A percentile compares a stretch with the other conserved stretches of the same genome.
These are phyloP conservation scores for Solenodon paradoxus DNA, from an alignment of 2,113 vertebrate species.

Conservation along the genomic window DNA sequence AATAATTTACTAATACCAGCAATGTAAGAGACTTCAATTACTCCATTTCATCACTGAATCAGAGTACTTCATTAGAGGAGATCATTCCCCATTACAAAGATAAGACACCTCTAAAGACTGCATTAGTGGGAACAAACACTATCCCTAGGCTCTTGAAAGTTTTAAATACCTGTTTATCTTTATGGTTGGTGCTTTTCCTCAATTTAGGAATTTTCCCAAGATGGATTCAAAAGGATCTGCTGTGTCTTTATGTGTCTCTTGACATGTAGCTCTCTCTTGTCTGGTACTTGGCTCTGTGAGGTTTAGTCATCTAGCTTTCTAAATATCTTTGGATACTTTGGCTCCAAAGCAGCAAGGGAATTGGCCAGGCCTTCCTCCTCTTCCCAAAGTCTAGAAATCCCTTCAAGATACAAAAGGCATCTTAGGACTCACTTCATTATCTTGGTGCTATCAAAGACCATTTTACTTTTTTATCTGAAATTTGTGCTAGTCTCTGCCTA, in stretches of 20 bases:
- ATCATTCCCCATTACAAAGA: not conserved
- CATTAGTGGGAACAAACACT: not conserved
- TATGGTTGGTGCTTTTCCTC: not conserved
- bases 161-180: not conserved
- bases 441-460: not conserved
- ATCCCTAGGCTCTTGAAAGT: not conserved
- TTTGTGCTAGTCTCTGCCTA: not conserved
- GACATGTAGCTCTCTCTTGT: not conserved
- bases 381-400: not conserved
- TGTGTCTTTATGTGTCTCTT: not conserved
- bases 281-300: not conserved
- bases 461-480: not conserved
- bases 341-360: not conserved
- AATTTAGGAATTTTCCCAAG: not conserved
- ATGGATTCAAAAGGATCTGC: not conserved
- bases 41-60: not conserved
- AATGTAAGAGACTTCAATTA: not conserved
- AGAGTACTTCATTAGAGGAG: not conserved
- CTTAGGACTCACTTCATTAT: not conserved
- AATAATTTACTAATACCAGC: not conserved
- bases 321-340: not conserved
- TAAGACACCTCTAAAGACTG: not conserved
- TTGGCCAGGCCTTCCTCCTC: not conserved
- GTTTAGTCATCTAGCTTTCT: not conserved
- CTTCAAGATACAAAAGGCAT: not conserved